Evolutionary conservation across 2,888 invertebrate species (phyloP).

Genomic region (Drosophila ezoana): DNA sequence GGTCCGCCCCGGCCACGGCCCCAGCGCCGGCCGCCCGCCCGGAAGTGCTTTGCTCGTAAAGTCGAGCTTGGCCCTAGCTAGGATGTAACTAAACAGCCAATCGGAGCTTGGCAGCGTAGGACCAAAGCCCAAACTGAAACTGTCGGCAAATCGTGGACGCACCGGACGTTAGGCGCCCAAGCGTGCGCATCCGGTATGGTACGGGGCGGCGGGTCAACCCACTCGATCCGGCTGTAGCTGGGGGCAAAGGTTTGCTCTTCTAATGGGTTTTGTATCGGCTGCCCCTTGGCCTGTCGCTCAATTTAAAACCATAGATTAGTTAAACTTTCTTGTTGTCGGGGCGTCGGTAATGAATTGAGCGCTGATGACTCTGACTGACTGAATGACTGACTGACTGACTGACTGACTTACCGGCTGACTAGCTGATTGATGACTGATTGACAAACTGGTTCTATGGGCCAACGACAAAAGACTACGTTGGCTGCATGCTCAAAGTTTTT

Average conservation of each 20-base stretch:
- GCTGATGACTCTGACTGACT: conserved; percentile 11
- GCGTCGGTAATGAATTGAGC: conserved; percentile 60
- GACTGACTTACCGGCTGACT: not conserved
- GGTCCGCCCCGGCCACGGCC: not conserved
- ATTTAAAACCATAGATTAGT: conserved; percentile 59
- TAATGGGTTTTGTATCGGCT: conserved; percentile 34
- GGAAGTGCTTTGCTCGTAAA: conserved; percentile 38
- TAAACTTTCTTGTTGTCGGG: conserved; percentile 44
- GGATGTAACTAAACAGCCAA: conserved; percentile 7
- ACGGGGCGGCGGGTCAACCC: not conserved
- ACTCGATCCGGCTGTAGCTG: not conserved
- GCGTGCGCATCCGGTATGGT: conserved; percentile 21
- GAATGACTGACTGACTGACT: not conserved
- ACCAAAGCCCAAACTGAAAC: conserved; percentile 3
- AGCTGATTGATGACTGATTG: conserved; percentile 1
- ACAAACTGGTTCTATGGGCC: conserved; percentile 30
- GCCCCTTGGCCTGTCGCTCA: conserved; percentile 21
- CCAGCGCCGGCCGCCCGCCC: conserved; percentile 7
- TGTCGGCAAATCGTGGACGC: conserved; percentile 3
- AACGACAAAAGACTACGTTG: conserved; percentile 46
- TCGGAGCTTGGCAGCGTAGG: conserved; percentile 1
- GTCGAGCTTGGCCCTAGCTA: conserved; percentile 8
- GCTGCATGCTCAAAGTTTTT: conserved; percentile 55
- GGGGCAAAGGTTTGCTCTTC: not conserved
- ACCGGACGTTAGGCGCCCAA: conserved; percentile 36